These are phyloP conservation scores for Alligator mississippiensis DNA, from an alignment of 2,113 vertebrate genomes.

Conservation along the genomic window DNA sequence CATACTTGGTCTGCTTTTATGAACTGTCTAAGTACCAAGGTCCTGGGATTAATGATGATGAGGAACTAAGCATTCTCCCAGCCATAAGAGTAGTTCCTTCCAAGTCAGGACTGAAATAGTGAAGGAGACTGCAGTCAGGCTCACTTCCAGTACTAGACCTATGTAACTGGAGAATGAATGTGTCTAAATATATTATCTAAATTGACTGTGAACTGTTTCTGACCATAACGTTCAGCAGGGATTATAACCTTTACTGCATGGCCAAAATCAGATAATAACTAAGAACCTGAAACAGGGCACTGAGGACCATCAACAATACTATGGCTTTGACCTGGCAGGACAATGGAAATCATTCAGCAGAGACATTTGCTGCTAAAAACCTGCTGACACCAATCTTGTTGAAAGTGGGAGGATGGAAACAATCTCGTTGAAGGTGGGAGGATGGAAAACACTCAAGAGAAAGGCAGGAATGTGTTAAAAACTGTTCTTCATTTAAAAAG, in stretches of 20 bases:
- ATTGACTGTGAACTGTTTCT: neutral
- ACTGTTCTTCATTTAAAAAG: neutral
- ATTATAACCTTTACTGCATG: neutral
- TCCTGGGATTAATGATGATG: constrained; percentile 15
- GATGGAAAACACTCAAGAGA: neutral
- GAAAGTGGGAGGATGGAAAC: neutral
- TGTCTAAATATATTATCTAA: constrained; percentile 26
- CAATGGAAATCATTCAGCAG: neutral
- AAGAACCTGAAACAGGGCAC: neutral
- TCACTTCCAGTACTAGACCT: too few species aligned
- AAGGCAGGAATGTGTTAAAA: neutral
- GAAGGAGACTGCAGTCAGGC: too few species aligned
- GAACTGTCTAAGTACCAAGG: constrained; percentile 21
- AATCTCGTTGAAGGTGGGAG: neutral
- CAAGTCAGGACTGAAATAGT: neutral
- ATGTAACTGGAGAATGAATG: neutral
- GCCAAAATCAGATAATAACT: constrained; percentile 16
- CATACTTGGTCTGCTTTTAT: neutral
- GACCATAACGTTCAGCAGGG: neutral
- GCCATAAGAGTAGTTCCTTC: neutral
- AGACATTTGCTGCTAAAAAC: constrained; percentile 31
- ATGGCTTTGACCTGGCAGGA: neutral
- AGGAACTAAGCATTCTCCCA: constrained; percentile 23
- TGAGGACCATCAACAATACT: too few species aligned
- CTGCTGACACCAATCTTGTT: neutral